A percentile compares a stretch with the other conserved stretches of the same genome.
phyloP scores from a whole-genome alignment of 2,113 vertebrate genomes.

The Tursiops truncatus region DNA sequence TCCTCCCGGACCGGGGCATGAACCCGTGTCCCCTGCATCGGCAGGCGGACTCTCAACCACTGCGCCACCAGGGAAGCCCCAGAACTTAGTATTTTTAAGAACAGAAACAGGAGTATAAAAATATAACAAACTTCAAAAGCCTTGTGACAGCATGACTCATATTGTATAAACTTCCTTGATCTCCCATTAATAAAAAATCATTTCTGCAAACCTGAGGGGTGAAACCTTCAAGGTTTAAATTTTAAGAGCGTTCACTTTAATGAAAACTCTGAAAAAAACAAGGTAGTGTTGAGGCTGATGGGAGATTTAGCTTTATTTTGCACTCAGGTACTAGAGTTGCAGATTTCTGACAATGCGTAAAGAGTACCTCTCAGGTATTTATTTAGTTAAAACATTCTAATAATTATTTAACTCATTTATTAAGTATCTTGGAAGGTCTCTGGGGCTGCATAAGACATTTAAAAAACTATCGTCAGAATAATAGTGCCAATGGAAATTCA shows the following conservation, averaged over 20 bases:
- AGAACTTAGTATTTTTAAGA: constrained; percentile 7
- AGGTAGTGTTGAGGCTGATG: not conserved
- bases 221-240: constrained; percentile 31
- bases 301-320: constrained; percentile 1
- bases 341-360: constrained; percentile 16
- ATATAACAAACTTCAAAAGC: constrained; percentile 49
- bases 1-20: no score
- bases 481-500: constrained; percentile 18
- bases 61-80: no score
- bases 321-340: not conserved
- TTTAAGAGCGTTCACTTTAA: constrained; percentile 47
- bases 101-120: constrained; percentile 47
- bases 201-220: constrained; percentile 19
- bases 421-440: constrained; percentile 45
- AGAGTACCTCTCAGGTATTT: constrained; percentile 22
- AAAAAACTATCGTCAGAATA: constrained; percentile 7
- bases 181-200: constrained; percentile 27
- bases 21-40: no score
- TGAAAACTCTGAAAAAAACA: constrained; percentile 50
- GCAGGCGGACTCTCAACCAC: no score
- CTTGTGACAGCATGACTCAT: not conserved
- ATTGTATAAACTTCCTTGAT: not conserved
- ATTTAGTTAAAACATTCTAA: constrained; percentile 51
- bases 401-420: constrained; percentile 43
- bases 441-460: constrained; percentile 9